Percentiles rank a stretch among this genome's conserved stretches.
Conservation (phyloP, 2,888 invertebrate species). For the Standfussiana lucernea region DNA sequence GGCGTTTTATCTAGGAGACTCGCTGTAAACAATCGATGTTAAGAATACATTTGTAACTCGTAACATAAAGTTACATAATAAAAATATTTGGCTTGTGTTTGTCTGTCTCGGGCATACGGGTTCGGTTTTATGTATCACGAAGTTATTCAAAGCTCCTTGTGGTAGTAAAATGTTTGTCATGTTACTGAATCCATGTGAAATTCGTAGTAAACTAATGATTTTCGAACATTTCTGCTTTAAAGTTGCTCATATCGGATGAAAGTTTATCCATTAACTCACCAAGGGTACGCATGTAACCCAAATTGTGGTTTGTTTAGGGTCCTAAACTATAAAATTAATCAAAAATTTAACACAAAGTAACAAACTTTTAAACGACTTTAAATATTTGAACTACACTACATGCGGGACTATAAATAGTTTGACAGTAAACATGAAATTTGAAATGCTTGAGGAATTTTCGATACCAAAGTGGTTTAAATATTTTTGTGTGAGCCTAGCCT, state of each 20-base stretch:
- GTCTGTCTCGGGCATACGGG: slow-evolving; percentile 11
- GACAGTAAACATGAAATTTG: too few species aligned
- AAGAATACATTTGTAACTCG: slow-evolving; percentile 14
- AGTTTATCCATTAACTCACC: slow-evolving; percentile 3
- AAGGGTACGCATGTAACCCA: background rate
- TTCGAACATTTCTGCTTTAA: background rate
- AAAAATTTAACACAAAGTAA: slow-evolving; percentile 10
- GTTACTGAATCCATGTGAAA: background rate
- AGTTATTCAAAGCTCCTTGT: slow-evolving; percentile 3
- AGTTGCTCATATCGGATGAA: background rate
- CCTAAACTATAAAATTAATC: slow-evolving; percentile 7
- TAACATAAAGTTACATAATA: slow-evolving; percentile 37
- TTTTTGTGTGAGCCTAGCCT: too few species aligned
- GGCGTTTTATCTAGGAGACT: slow-evolving; percentile 11
- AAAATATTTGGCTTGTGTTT: slow-evolving; percentile 37
- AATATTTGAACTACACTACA: background rate
- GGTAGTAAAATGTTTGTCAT: slow-evolving; percentile 13
- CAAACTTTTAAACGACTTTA: background rate
- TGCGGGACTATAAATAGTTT: background rate
- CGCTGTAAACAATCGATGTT: slow-evolving; percentile 25
- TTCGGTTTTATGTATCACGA: slow-evolving; percentile 18
- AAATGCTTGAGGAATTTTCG: too few species aligned
- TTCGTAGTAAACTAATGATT: background rate
- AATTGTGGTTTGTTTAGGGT: slow-evolving; percentile 16
- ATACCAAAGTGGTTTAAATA: too few species aligned